Percentiles rank a stretch among this genome's conserved stretches.
These are phyloP conservation scores for Caenorhabditis angaria DNA, from an alignment of 2,888 invertebrate genomes.

Conservation along the genomic window DNA sequence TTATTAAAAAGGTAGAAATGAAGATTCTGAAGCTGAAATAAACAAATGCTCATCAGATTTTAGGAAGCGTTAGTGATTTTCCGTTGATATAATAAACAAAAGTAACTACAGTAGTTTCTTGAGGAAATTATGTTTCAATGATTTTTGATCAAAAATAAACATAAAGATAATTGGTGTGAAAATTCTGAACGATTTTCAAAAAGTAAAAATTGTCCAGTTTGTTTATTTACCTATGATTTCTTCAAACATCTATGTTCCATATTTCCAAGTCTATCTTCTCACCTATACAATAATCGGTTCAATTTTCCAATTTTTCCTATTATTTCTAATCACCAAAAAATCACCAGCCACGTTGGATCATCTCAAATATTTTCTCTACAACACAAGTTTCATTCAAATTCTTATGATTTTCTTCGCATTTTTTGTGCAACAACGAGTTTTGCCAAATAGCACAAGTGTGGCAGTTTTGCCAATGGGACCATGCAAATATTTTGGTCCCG, in stretches of 20 bases:
- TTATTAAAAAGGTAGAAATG: no score
- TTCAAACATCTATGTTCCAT: constrained; percentile 31
- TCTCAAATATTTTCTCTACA: constrained; percentile 37
- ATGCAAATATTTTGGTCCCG: constrained; percentile 22
- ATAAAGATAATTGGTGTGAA: no score
- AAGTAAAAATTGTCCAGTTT: no score
- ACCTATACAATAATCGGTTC: constrained; percentile 9
- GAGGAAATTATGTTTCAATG: no score
- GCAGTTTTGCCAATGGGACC: constrained; percentile 34
- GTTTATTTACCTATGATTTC: no score
- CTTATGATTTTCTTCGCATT: constrained; percentile 15
- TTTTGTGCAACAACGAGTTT: constrained; percentile 14
- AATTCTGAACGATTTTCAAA: no score
- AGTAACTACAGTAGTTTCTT: no score
- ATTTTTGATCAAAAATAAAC: no score
- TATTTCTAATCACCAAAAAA: constrained; percentile 25
- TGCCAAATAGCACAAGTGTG: constrained; percentile 30
- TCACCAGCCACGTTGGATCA: constrained; percentile 31
- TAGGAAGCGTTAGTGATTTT: no score
- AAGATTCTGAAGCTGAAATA: no score
- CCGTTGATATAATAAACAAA: no score
- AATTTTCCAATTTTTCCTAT: constrained; percentile 20
- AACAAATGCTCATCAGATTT: no score
- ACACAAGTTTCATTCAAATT: constrained; percentile 11
- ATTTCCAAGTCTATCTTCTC: constrained; percentile 26